Base-by-base conservation (phyloP, 2,888 invertebrate genomes). In the Cephalotes varians region DNA sequence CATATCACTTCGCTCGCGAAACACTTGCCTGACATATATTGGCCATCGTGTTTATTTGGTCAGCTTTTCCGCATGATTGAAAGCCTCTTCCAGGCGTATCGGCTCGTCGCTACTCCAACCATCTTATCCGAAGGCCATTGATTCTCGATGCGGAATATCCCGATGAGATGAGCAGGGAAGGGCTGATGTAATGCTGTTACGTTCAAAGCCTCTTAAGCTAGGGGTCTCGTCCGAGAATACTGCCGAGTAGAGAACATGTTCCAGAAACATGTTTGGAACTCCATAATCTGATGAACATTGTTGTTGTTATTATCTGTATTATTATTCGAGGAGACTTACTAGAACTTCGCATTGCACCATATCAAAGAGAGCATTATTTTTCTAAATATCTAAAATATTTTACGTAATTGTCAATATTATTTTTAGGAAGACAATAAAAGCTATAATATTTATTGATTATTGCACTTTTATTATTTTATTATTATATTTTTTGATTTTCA, bases 61-160 rank as follows among this genome's bases (percentile, higher is more conserved):
- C 47, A 62, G 69, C 82, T 81, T 83, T 81, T 54, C 82, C 54
- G 69, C 69, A 25, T 71, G 71, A 83, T 72, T 81, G 44, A 56
- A 65, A 37, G 64, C 44, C 64, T 56, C 71, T 54, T 81, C 44
- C 54, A 18, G 49, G 25, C 47, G 64, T 71, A 25, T 71, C 64
- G 71, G 47, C 71, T 56, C 82, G 62, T 71, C 47, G 44, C 54
- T 65, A 28, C 58, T 58, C 65, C 47, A 51, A 12, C 49, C 37
- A 54, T 62, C 34, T 47, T 56, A 44, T 67, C 37, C 37, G 31
- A 31, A 71, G 40, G 34, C 44, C 44, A 65, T 65, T 79, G 77
- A 79, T 71, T 79, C 40, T n/a, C 31, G 71, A 69, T 9, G 28
- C 37, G 37, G 37, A 12, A n/a, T 28, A 51, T 44, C 9, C 18